Base-by-base conservation (phyloP, 2,888 invertebrate species). In the Leptothorax acervorum region DNA sequence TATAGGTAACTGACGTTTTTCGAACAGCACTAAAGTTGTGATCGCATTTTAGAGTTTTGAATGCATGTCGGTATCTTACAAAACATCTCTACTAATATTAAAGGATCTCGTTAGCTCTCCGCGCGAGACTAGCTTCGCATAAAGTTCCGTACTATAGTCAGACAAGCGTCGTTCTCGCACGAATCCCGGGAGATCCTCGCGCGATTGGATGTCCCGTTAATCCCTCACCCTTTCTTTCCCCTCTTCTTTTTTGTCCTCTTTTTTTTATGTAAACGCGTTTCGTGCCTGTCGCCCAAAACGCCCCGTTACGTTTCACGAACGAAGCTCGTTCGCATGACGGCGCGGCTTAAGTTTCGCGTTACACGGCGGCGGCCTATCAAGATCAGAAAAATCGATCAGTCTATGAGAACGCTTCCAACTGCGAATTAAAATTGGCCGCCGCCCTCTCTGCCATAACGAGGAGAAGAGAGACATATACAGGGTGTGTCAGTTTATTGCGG, bases 321-420 rank as follows among this genome's bases (percentile, higher is more conserved):
- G 68, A 60, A 57, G 51, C 74, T 48, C 60, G 66, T 63, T 81
- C 60, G 71, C 79, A 71, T 78, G 78, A 85, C 74, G 62, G 83
- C 70, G 87, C 87, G 84, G 87, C 87, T 83, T 87, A 88, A 87
- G 86, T 87, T 88, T 88, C 87, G 82, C 82, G 84, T 88, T 88
- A 84, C 86, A 74, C 75, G 68, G 79, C 85, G 84, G 76, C 39
- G 45, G 66, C 62, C 82, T 55, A 83, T 82, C 85, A 68, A 78
- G 75, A 84, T 85, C 48, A 79, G 79, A 71, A 68, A 79, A 79
- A 87, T 85, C 88, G 88, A 87, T 83, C 81, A 73, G 73, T 81
- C 68, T 73, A 81, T 35, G 83, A 57, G 65, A 68, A 42, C 78
- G 55, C 18, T 42, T 68, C 76, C 55, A 55, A 55, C 51, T 74